Base-by-base conservation (phyloP, 2,888 invertebrate genomes). In the Trypoxylon attenuatum region DNA sequence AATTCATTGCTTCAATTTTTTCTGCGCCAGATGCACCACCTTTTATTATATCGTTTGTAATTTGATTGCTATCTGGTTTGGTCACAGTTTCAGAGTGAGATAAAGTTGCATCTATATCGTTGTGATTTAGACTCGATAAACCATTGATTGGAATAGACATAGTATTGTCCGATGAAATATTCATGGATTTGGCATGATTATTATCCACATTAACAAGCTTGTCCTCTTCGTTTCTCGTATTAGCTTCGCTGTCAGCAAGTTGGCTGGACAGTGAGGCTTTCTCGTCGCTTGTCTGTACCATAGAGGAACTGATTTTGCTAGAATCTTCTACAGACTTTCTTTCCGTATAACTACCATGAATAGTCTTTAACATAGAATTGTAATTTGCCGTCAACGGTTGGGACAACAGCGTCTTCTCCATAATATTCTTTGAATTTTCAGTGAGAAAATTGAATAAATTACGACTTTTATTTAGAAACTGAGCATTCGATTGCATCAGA, bases 361-460 rank as follows among this genome's bases (percentile, higher is more conserved):
- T 15, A 5, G 62, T 58, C 43, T 56, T 75, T 23, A 59, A 38
- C 6, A 52, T 45, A 3, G 73, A 53, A 63, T 77, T 79, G 46
- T 83, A 81, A 46, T 73, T 78, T 29, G 71, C 64, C 10, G 77
- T 69, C 49, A 85, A 73, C 58, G 84, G 76, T 10, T 84, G 85
- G 2, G 84, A 82, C 39, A 85, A 61, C n/a, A 85, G 61, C 3
- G 83, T 78, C 62, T 81, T 85, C 38, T 86, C 85, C 83, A 86
- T 84, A 4, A 86, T 85, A 19, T 84, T 85, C 13, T 84, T 83
- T 0, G 85, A 86, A 50, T 84, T 86, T 47, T 85, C 85, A 5
- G 83, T 85, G 16, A 86, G 85, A 13, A 83, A 85, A 33, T 85
- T 84, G 8, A 86, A 58, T 54, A 86, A 84, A 49, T 85, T 78